Conservation (phyloP, 2,888 invertebrate genomes). For the Neocrepidodera transversa region DNA sequence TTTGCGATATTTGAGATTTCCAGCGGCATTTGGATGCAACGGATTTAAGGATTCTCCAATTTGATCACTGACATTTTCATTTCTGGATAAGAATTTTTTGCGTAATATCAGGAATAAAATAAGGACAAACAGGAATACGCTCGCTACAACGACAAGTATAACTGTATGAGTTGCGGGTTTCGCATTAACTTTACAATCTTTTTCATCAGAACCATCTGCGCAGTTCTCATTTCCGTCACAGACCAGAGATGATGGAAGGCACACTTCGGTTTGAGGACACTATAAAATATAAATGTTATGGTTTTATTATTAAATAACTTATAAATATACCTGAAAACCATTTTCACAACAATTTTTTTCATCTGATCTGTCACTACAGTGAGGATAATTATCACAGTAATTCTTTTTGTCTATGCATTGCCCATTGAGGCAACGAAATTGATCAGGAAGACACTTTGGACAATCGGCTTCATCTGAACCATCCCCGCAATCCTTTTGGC, state of each 20-base stretch:
- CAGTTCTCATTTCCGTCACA: conserved; percentile 84
- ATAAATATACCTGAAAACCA: conserved; percentile 68
- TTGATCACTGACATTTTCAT: conserved; percentile 64
- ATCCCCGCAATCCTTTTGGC: conserved; percentile 82
- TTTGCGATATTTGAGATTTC: conserved; percentile 56
- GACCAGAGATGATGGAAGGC: conserved; percentile 70
- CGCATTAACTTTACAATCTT: conserved; percentile 65
- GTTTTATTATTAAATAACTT: not conserved
- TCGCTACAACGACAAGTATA: conserved; percentile 64
- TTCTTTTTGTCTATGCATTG: conserved; percentile 54
- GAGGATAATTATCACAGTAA: conserved; percentile 68
- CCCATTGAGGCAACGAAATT: conserved; percentile 69
- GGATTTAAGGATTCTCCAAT: conserved; percentile 73
- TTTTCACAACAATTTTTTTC: conserved; percentile 73
- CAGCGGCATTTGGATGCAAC: conserved; percentile 53
- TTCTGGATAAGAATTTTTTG: conserved; percentile 42
- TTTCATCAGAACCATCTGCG: conserved; percentile 82
- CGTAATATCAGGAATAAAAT: conserved; percentile 44
- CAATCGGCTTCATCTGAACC: conserved; percentile 81
- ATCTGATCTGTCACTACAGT: conserved; percentile 74
- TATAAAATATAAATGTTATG: not conserved
- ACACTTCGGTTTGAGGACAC: conserved; percentile 58
- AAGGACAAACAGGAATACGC: conserved; percentile 60
- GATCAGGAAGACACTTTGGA: conserved; percentile 72
- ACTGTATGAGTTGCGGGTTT: conserved; percentile 63